phyloP scores from a whole-genome alignment of 2,797 vertebrate species.

The Pogonophryne albipinna region DNA sequence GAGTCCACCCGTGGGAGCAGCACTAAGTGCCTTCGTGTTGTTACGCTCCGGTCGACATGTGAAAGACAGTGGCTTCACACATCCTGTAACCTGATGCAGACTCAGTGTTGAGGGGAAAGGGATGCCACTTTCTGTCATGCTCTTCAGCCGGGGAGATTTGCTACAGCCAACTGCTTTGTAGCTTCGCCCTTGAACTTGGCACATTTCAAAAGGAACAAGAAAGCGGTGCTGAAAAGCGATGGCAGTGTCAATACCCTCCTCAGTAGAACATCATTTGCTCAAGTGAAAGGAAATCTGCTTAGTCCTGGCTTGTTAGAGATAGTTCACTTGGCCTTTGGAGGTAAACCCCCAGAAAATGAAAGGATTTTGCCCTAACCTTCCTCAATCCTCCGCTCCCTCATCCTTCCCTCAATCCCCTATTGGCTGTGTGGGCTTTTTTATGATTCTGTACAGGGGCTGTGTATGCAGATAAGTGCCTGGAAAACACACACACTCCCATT shows the following conservation, averaged over 20 bases:
- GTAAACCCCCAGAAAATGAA: conserved; percentile 3
- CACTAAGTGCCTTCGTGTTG: conserved; percentile 50
- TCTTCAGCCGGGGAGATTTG: conserved; percentile 61
- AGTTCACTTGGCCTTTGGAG: conserved; percentile 18
- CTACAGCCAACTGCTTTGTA: conserved; percentile 54
- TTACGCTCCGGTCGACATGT: conserved; percentile 41
- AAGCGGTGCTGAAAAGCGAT: conserved; percentile 41
- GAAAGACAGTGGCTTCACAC: conserved; percentile 52
- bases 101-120: conserved; percentile 10
- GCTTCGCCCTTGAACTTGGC: conserved; percentile 64
- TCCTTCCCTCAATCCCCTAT: conserved; percentile 31
- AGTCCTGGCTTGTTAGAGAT: conserved; percentile 22
- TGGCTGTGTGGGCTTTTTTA: conserved; percentile 53
- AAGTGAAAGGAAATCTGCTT: conserved; percentile 29
- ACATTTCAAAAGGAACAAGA: conserved; percentile 51
- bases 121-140: conserved; percentile 40
- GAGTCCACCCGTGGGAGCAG: conserved; percentile 40
- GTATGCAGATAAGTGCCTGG: conserved; percentile 60
- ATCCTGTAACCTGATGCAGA: conserved; percentile 53
- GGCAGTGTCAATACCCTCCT: conserved; percentile 36
- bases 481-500: conserved; percentile 56
- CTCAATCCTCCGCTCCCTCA: neutral
- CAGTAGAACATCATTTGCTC: conserved; percentile 36
- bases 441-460: conserved; percentile 51
- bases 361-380: conserved; percentile 35